Evolutionary conservation across 1,140 invertebrate species (phyloP), one percentile per base, ranked within the genome.

Genomic region (Drosophila micromelanica): DNA sequence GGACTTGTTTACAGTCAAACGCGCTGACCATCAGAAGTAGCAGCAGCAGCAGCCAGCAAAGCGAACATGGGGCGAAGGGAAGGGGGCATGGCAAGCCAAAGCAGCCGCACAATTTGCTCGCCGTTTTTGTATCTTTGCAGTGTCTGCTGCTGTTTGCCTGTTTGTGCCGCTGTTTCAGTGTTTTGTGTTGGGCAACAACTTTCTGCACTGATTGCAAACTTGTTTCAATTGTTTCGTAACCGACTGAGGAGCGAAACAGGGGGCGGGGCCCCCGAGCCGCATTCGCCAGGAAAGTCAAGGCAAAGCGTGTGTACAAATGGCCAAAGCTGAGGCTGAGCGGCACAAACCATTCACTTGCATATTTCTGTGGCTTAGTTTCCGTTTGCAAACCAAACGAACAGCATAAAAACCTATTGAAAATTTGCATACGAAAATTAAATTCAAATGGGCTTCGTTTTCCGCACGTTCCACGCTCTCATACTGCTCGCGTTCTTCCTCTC

Each of bases 381-480:
- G 82, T 79, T 86, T 65, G 60, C 60, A 56, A 63, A 62, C 80
- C 64, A 70, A 82, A 75, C 80, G 80, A 76, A 78, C 73, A 78
- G 76, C 76, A 84, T 84, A 68, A 85, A 86, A 87, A 81, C 78
- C 79, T 76, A 89, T 87, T 78, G 75, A 79, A 82, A 87, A 87
- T 87, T 87, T 87, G 78, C 82, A 87, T 87, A 87, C 76, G 72
- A 87, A 87, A 87, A 85, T 85, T 77, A 85, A 85, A 87, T 82
- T 87, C 82, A 87, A 87, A 87, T 87, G 71, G 75, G 82, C 76
- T 87, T 78, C 51, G 55, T 69, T 80, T 78, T 85, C 78, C 62
- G 37, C 38, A 54, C 51, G 17, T n/a, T 38, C 54, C 37, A 45
- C 43, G 5, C 42, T 45, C 37, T 6, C 13, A 15, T 9, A 32